A percentile compares a stretch with the other conserved stretches of the same genome.
Evolutionary conservation across 2,797 vertebrate genomes (phyloP).

Genomic region (Eulemur mongoz): DNA sequence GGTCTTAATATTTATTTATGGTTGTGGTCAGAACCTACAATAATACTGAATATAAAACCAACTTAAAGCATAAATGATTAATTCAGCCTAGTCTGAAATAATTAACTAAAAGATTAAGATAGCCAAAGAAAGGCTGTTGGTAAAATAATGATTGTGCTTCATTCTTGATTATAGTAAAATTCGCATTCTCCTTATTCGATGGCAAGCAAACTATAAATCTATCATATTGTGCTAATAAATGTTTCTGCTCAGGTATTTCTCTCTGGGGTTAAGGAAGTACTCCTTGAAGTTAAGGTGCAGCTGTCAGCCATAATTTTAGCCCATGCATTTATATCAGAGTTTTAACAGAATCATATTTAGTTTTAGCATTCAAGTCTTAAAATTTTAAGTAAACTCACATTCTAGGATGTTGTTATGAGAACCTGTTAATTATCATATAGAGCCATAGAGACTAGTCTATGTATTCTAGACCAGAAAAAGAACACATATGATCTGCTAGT

Average conservation of each 20-base stretch:
- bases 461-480: not conserved
- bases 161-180: not conserved
- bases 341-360: not conserved
- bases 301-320: not conserved
- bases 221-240: not conserved
- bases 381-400: not conserved
- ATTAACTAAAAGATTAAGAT: not conserved
- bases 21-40: not conserved
- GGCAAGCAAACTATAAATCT: not conserved
- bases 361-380: not conserved
- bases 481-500: not conserved
- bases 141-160: not conserved
- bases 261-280: not conserved
- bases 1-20: not conserved
- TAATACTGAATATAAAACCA: not conserved
- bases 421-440: not conserved
- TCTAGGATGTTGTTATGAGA: not conserved
- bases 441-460: not conserved
- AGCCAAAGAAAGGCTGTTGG: not conserved
- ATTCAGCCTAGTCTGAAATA: not conserved
- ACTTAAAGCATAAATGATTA: not conserved
- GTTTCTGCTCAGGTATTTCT: not conserved
- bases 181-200: not conserved
- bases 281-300: not conserved
- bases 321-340: rapidly evolving